Evolutionary conservation across 2,888 invertebrate species (phyloP), one percentile per base, ranked within the genome.

Genomic region (Cantharis flavilabris): DNA sequence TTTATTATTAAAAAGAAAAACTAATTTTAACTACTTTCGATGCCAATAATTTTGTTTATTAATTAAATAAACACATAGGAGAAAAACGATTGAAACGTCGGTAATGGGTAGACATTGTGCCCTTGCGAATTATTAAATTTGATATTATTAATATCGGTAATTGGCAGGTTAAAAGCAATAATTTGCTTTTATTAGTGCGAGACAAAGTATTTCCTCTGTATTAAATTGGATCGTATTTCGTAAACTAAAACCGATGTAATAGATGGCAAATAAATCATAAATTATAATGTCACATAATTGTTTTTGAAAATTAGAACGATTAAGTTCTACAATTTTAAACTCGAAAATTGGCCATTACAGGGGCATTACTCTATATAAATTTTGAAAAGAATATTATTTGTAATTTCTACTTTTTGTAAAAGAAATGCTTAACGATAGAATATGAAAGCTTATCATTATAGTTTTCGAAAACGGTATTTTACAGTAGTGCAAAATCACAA

Each of bases 91-190:
- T 9, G 26, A 26, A 9, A 26, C 26, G 9, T 26, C 9, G 4
- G 9, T 26, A 26, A 26, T 26, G 26, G 26, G 9, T 26, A 26
- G 26, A 26, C 9, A 26, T 26, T 49, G 49, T 49, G n/a, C 49
- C 49, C 49, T n/a, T 49, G 49, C 10, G 2, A n/a, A 23, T 23
- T 23, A 23, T 23, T 23, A 23, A 49, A 2, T 30, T 72, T 71
- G 14, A 62, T 76, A 26, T 74, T 79, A 74, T 77, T 67, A 74
- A 70, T 77, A 72, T 26, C 70, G 28, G 3, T 11, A 30, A 33
- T 33, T 33, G 11, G 33, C 13, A 33, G 33, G 33, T 33, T 33
- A 33, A 33, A 33, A 33, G 33, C 33, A 33, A 4, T 13, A 13
- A 33, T 33, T 33, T 33, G 33, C 7, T 33, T 33, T 33, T 11